These are phyloP conservation scores for Nibea coibor DNA, from an alignment of 2,113 vertebrate genomes.

Conservation along the genomic window DNA sequence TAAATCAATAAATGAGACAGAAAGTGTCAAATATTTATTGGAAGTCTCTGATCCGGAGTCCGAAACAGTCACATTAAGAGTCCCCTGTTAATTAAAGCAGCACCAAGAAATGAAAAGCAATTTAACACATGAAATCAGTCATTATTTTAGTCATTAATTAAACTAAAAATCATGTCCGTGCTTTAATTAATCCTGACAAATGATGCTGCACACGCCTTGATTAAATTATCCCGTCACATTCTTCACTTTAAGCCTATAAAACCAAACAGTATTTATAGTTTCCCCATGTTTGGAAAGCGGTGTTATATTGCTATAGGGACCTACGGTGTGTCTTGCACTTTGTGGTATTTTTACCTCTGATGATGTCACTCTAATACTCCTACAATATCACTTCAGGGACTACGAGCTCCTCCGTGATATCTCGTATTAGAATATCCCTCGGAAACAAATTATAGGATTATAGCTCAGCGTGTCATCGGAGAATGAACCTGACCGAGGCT, in stretches of 20 bases:
- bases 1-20: too few relatives aligned
- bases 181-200: slow-evolving; percentile 10
- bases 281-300: background rate
- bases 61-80: background rate
- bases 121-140: slow-evolving; percentile 2
- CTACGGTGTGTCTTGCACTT: slow-evolving; percentile 12
- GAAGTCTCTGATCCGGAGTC: background rate
- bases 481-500: slow-evolving; percentile 16
- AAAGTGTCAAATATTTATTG: too few relatives aligned
- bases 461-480: slow-evolving; percentile 28
- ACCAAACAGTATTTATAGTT: background rate
- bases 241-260: background rate
- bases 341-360: slow-evolving; percentile 57
- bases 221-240: background rate
- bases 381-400: slow-evolving; percentile 55
- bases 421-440: slow-evolving; percentile 41
- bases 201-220: background rate
- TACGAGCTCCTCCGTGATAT: slow-evolving; percentile 33
- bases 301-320: slow-evolving; percentile 28
- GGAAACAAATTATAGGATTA: slow-evolving; percentile 49
- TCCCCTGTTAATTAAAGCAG: slow-evolving; percentile 8
- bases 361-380: slow-evolving; percentile 48
- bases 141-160: slow-evolving; percentile 13
- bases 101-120: background rate
- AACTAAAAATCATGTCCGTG: background rate